Percentiles rank a stretch among this genome's conserved stretches.
These are phyloP conservation scores for Cryptoblepharus egeriae DNA, from an alignment of 2,797 vertebrate genomes.

Conservation along the genomic window DNA sequence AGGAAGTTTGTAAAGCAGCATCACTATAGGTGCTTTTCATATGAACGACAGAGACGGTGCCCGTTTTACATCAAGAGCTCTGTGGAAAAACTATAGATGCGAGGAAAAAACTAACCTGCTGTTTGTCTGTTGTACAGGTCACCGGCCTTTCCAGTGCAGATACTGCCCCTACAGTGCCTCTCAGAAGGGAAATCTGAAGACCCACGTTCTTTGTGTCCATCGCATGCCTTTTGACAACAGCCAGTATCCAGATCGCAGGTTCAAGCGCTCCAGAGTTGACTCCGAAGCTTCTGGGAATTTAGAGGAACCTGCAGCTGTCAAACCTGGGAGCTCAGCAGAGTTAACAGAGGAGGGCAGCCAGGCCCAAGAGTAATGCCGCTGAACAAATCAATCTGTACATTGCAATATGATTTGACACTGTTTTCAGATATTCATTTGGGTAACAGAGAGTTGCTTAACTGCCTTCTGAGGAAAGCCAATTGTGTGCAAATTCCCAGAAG, in stretches of 20 bases:
- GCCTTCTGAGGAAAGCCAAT: slow-evolving; percentile 48
- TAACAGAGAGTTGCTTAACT: slow-evolving; percentile 53
- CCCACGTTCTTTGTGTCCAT: slow-evolving; percentile 93
- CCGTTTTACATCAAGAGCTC: not conserved
- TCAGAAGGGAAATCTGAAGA: slow-evolving; percentile 97
- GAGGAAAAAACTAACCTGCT: slow-evolving; percentile 52
- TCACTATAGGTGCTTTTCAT: no score
- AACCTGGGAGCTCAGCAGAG: slow-evolving; percentile 66
- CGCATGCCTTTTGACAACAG: slow-evolving; percentile 98
- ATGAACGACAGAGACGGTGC: no score
- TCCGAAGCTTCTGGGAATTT: slow-evolving; percentile 75
- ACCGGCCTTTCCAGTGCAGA: slow-evolving; percentile 90
- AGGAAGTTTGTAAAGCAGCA: no score
- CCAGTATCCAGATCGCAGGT: slow-evolving; percentile 92
- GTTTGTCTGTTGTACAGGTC: slow-evolving; percentile 76
- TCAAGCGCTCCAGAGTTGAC: slow-evolving; percentile 89
- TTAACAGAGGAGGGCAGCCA: slow-evolving; percentile 67
- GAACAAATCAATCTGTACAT: slow-evolving; percentile 24
- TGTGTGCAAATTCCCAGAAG: slow-evolving; percentile 55
- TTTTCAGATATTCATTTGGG: slow-evolving; percentile 41
- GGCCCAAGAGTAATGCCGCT: slow-evolving; percentile 72
- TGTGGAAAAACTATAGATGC: accelerated
- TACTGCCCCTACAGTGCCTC: slow-evolving; percentile 94
- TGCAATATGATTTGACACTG: slow-evolving; percentile 58
- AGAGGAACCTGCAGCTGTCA: slow-evolving; percentile 76